Evolutionary conservation across 2,797 vertebrate genomes (phyloP), one percentile per base, ranked within the genome.

Genomic region (Lutjanus campechanus): DNA sequence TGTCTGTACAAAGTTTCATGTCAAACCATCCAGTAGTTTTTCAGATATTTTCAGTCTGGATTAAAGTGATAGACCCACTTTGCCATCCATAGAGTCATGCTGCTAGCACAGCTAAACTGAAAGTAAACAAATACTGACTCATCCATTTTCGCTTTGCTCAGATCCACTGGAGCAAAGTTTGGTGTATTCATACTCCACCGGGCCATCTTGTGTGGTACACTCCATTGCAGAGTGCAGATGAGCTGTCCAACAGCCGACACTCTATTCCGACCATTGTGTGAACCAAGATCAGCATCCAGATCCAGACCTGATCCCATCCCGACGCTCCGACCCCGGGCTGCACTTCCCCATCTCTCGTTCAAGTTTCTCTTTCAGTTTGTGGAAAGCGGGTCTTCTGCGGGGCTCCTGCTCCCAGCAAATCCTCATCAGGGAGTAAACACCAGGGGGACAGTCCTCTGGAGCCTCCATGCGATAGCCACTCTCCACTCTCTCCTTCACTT

Each of bases 341-440:
- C 36, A 25, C 83, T 85, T 87, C 17, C 64, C n/a, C 73, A 91
- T 89, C 85, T 97, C 96, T 25, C 91, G 93, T 64, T 96, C 95
- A 53, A 98, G 92, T 89, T 95, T 96, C 82, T 97, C 96, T 0
- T 79, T 92, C 69, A 99, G 93, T 69, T 97, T 99, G 87, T 95
- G 95, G 88, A 98, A 98, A 44, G 96, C 82, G 0, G 97, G 97
- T 36, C 97, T 92, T 72, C 94, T 96, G 54, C 96, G 89, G 0
- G 98, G 97, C 54, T 98, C 97, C 11, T 88, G 66, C 56, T 97
- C 96, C 98, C 97, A 98, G 96, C 97, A 99, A 83, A 94, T 84
- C 84, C 19, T 95, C 97, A 99, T 98, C 53, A 98, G 84, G n/a
- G 86, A n/a, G 36, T 97, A 97, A 85, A 97, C 2, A 0, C 83